Evolutionary conservation across 92 coral and sea anemone genomes (phyloP), one percentile per base, ranked within the genome.

Genomic region (Bergia puertoricense): DNA sequence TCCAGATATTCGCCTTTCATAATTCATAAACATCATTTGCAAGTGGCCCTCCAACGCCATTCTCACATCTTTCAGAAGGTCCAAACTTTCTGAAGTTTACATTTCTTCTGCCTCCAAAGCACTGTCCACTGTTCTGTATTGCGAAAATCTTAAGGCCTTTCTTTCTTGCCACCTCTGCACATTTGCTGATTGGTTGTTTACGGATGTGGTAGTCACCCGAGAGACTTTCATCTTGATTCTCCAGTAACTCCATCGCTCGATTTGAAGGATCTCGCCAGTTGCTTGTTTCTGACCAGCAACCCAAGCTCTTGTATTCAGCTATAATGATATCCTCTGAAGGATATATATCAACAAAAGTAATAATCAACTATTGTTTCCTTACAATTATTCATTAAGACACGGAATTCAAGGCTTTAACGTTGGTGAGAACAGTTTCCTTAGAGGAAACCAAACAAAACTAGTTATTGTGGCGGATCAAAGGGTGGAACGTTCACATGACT

Each of bases 81-180:
- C 99, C 99, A 74, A 94, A 97, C 4, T 78, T 97, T 75, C 88
- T 91, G 73, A 91, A 97, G 77, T 91, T 76, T 8, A 85, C 83
- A 8, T 86, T 88, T 10, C 85, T 89, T 2, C 93, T 74, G 3
- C 94, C 92, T 78, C 98, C 98, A 69, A 97, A 97, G 68, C 99
- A 97, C 82, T 97, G 99, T 11, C 99, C 99, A 79, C 93, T 98
- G 90, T 97, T 97, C 86, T 97, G 99, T 68, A 97, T 89, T 15
- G 98, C 98, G 89, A 97, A 97, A 8, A 95, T 88, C 39, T 92
- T 91, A 67, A 92, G 91, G 4, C 97, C 96, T 48, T 93, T 93
- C 13, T 93, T 91, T 74, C 93, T 94, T 20, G 99, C 98, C 30
- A 91, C 95, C 44, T 93, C 95, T 3, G 99, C 99, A 82, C 99